These are phyloP conservation scores for Halichondria panicea DNA, from an alignment of 37 sponge, comb jelly and placozoan genomes.

Conservation along the genomic window DNA sequence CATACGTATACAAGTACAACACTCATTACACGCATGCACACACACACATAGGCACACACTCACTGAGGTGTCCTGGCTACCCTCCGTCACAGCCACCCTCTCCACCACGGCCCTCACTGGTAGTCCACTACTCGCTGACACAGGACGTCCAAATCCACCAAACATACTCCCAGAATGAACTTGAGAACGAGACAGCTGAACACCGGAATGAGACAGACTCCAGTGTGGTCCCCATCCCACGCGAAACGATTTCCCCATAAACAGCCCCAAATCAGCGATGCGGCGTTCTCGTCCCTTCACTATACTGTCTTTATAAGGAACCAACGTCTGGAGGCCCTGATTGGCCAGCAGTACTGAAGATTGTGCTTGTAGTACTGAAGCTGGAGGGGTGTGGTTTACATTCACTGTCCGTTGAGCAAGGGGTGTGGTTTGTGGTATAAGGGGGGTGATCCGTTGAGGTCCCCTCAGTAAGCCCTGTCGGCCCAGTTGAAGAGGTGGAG, in stretches of 20 bases:
- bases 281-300: neutral
- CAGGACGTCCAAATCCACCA: too few species aligned
- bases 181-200: neutral
- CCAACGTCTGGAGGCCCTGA: constrained; percentile 7
- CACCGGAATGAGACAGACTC: constrained; percentile 78
- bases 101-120: constrained; percentile 32
- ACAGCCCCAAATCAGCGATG: constrained; percentile 33
- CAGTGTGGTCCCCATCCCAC: constrained; percentile 94
- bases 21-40: neutral
- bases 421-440: neutral
- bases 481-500: neutral
- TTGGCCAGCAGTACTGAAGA: constrained; percentile 26
- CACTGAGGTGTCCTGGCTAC: too few species aligned
- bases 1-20: too few species aligned
- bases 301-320: constrained; percentile 9
- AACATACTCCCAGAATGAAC: neutral
- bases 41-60: too few species aligned
- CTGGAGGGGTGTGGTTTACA: neutral
- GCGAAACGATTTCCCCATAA: constrained; percentile 71
- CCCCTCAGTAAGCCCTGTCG: too few species aligned
- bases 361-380: constrained; percentile 26
- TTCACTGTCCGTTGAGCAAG: too few species aligned
- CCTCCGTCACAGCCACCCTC: neutral
- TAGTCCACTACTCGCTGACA: neutral
- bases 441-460: too few species aligned